Evolutionary conservation across 2,797 vertebrate species (phyloP).

Genomic region (Dendrocincla tyrannina): DNA sequence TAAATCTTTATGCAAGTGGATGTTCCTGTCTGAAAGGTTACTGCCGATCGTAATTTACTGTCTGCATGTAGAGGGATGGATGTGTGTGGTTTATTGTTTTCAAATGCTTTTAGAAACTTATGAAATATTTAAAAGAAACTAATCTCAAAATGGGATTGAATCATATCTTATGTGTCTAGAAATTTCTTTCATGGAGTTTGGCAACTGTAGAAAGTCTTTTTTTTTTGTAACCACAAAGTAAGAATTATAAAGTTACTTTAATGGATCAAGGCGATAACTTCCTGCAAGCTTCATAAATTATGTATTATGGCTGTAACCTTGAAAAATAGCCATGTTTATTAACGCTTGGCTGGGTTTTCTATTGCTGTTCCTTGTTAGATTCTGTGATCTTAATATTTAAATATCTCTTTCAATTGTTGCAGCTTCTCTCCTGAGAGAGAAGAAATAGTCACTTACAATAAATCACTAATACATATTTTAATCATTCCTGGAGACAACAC

Average conservation of each 20-base stretch:
- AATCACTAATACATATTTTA: background rate
- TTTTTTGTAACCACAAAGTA: background rate
- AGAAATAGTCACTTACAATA: background rate
- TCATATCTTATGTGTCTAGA: background rate
- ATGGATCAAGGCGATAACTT: conserved; percentile 46
- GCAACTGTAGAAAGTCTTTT: background rate
- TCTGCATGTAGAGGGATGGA: background rate
- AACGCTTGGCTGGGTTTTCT: conserved; percentile 20
- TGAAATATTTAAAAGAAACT: conserved; percentile 28
- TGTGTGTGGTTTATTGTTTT: background rate
- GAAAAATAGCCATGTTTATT: conserved; percentile 61
- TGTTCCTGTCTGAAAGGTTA: background rate
- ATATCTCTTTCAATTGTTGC: conserved; percentile 2
- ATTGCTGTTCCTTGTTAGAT: conserved; percentile 41
- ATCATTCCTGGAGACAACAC: background rate
- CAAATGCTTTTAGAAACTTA: conserved; percentile 19
- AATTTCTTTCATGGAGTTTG: background rate
- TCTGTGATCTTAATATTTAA: conserved; percentile 42
- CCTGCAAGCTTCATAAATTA: conserved; percentile 58
- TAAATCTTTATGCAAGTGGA: background rate
- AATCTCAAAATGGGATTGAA: conserved; percentile 1
- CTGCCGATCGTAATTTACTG: background rate
- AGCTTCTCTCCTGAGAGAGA: background rate
- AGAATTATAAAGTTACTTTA: conserved; percentile 41
- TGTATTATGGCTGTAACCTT: conserved; percentile 46